These are phyloP conservation scores for Anguilla marmorata DNA, from an alignment of 2,797 vertebrate species.

Conservation along the genomic window DNA sequence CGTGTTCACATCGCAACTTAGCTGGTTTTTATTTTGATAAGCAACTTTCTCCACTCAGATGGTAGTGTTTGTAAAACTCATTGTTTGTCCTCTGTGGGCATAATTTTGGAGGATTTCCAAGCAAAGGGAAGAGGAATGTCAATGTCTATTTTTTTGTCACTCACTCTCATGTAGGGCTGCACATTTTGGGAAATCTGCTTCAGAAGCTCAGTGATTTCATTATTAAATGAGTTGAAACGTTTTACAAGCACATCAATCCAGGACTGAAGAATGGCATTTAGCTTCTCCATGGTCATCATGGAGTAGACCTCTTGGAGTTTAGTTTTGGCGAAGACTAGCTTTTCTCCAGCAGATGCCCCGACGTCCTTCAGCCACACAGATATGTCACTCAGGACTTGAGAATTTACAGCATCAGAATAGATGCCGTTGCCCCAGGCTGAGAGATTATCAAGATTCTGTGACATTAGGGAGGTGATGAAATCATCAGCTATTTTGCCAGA, in stretches of 20 bases:
- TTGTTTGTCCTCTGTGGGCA: slow-evolving; percentile 52
- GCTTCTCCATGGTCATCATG: slow-evolving; percentile 62
- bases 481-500: slow-evolving; percentile 63
- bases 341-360: slow-evolving; percentile 65
- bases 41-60: slow-evolving; percentile 23
- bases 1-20: slow-evolving; percentile 28
- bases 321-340: slow-evolving; percentile 62
- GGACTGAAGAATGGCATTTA: slow-evolving; percentile 60
- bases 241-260: slow-evolving; percentile 59
- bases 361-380: slow-evolving; percentile 54
- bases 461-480: slow-evolving; percentile 65
- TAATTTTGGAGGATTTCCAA: slow-evolving; percentile 59
- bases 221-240: slow-evolving; percentile 67
- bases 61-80: slow-evolving; percentile 38
- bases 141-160: slow-evolving; percentile 78
- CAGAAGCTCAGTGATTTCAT: slow-evolving; percentile 69
- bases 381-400: slow-evolving; percentile 50
- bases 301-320: slow-evolving; percentile 68
- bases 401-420: slow-evolving; percentile 57
- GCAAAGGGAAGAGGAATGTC: slow-evolving; percentile 75
- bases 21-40: slow-evolving; percentile 6
- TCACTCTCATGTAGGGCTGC: slow-evolving; percentile 69
- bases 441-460: slow-evolving; percentile 64
- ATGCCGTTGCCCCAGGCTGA: slow-evolving; percentile 60
- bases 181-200: slow-evolving; percentile 63